A percentile compares a stretch with the other conserved stretches of the same genome.
Evolutionary conservation across 2,888 invertebrate species (phyloP).

Genomic region (Sympetrum striolatum): DNA sequence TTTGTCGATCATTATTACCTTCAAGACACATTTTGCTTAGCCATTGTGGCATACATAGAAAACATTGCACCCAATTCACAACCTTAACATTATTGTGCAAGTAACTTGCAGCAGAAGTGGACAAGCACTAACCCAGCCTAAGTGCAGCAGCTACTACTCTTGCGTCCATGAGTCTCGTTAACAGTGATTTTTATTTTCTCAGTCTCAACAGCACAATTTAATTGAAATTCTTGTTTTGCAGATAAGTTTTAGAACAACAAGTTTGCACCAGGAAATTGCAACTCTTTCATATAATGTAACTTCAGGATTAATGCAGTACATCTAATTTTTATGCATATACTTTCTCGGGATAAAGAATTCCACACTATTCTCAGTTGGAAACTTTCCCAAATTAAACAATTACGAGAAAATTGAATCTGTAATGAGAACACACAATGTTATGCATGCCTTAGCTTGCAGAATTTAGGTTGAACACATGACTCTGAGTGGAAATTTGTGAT

Average conservation of each 20-base stretch:
- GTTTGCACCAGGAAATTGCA: no score
- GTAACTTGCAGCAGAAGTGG: conserved; percentile 33
- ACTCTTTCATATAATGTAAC: no score
- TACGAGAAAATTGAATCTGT: no score
- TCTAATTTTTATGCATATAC: no score
- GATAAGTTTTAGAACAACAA: background rate
- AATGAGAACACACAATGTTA: no score
- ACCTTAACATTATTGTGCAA: conserved; percentile 41
- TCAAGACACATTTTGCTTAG: conserved; percentile 36
- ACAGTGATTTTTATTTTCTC: background rate
- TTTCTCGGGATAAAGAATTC: no score
- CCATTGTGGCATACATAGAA: conserved; percentile 30
- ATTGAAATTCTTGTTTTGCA: background rate
- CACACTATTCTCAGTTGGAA: no score
- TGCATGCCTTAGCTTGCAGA: no score
- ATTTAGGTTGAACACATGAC: no score
- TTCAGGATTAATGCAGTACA: no score
- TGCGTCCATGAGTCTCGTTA: background rate
- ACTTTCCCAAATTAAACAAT: no score
- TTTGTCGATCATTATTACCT: background rate
- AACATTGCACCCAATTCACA: conserved; percentile 32
- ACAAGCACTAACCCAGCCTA: conserved; percentile 19
- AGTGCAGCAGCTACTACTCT: background rate
- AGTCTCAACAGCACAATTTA: conserved; percentile 14
- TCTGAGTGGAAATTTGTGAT: no score